phyloP scores from a whole-genome alignment of 2,888 invertebrate species.

The Ophion ellenae region DNA sequence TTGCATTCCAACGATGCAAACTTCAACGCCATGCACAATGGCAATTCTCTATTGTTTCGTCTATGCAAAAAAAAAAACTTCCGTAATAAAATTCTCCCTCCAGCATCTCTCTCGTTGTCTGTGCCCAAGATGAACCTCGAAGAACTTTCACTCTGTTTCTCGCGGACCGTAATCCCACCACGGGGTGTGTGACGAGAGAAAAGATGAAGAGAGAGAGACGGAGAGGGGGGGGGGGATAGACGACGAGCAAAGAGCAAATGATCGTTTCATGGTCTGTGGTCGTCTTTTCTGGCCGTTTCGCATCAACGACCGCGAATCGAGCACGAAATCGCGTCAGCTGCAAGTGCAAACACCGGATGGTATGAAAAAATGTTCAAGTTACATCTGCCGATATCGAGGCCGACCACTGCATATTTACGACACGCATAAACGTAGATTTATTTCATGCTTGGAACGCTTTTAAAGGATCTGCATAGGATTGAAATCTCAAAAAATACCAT shows the following conservation, averaged over 20 bases:
- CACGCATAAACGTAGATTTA: constrained; percentile 19
- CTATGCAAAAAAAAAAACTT: too few relatives aligned
- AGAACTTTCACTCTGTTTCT: too few relatives aligned
- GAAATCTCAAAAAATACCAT: not conserved
- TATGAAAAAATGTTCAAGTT: constrained; percentile 51
- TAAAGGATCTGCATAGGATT: not conserved
- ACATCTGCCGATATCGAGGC: constrained; percentile 56
- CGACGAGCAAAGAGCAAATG: constrained; percentile 22
- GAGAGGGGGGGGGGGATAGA: not conserved
- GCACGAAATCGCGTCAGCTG: constrained; percentile 57
- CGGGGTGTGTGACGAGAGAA: not conserved
- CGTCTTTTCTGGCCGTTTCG: constrained; percentile 37
- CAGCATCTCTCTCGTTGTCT: too few relatives aligned
- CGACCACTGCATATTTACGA: not conserved
- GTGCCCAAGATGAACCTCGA: too few relatives aligned
- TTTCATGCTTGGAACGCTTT: not conserved
- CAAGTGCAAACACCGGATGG: constrained; percentile 55
- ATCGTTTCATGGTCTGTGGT: constrained; percentile 49
- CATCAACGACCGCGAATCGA: constrained; percentile 28
- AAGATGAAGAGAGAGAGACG: constrained; percentile 16
- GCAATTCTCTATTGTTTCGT: too few relatives aligned
- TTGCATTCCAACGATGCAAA: too few relatives aligned
- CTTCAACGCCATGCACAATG: too few relatives aligned
- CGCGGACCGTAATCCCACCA: too few relatives aligned
- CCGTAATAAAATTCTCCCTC: too few relatives aligned